Evolutionary conservation across 35 echinoderm and acorn worm genomes (phyloP).

Genomic region (Ophioderma brevispina): DNA sequence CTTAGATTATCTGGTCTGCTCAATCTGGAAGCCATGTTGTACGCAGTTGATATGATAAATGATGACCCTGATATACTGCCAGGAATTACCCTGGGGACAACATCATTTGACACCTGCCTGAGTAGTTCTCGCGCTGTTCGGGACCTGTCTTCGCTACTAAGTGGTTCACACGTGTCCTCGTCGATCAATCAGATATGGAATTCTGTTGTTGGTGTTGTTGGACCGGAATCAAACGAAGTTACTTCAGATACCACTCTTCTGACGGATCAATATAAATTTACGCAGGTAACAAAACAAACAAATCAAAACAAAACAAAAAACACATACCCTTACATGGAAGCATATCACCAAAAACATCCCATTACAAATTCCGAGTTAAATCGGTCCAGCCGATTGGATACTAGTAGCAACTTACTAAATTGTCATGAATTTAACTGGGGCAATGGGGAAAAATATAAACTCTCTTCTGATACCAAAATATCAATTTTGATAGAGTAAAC

Average conservation of each 20-base stretch:
- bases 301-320: no score
- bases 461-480: no score
- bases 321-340: no score
- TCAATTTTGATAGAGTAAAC: no score
- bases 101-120: conserved; percentile 75
- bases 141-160: conserved; percentile 44
- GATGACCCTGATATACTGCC: conserved; percentile 50
- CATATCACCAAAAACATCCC: no score
- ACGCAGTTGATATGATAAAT: conserved; percentile 82
- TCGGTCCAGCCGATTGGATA: no score
- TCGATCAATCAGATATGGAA: conserved; percentile 34
- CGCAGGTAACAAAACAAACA: no score
- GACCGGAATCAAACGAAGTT: conserved; percentile 29
- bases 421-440: no score
- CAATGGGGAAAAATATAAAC: no score
- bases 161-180: conserved; percentile 6
- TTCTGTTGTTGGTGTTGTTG: conserved; percentile 68
- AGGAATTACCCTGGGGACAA: conserved; percentile 66
- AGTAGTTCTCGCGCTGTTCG: conserved; percentile 47
- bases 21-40: conserved; percentile 85
- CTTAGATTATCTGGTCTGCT: conserved; percentile 50
- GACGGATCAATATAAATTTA: conserved; percentile 56
- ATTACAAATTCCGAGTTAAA: no score
- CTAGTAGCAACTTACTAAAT: no score
- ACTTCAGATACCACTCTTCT: conserved; percentile 18